These are phyloP conservation scores for Indri indri DNA, from an alignment of 2,113 vertebrate genomes.

Conservation along the genomic window DNA sequence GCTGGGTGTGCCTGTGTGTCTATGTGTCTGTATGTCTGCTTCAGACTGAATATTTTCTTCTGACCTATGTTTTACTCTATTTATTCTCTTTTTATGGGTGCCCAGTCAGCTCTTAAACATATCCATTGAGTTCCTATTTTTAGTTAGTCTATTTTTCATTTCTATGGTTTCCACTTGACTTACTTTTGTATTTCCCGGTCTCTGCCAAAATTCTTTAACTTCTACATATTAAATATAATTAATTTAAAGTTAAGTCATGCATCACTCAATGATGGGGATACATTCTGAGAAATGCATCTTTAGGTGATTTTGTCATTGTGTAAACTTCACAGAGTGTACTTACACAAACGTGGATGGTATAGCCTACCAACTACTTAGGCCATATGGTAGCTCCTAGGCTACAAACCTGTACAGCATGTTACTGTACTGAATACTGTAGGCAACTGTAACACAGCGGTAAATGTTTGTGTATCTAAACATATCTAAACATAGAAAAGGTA, in stretches of 20 bases:
- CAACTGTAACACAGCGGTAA: not conserved
- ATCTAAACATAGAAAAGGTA: not conserved
- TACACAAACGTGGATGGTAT: not conserved
- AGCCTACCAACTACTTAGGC: not conserved
- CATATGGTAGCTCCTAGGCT: not conserved
- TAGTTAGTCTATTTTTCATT: not conserved
- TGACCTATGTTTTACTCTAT: not conserved
- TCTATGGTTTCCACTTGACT: not conserved
- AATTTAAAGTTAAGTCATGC: not conserved
- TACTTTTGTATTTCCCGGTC: constrained; percentile 1
- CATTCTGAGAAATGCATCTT: not conserved
- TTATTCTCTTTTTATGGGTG: not conserved
- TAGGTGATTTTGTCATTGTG: not conserved
- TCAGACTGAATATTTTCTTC: not conserved
- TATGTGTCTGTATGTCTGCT: not conserved
- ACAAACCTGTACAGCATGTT: not conserved
- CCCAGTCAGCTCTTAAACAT: not conserved
- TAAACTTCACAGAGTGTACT: not conserved
- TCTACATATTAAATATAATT: not conserved
- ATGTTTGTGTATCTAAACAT: not conserved
- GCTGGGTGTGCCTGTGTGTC: not conserved
- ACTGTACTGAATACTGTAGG: not conserved
- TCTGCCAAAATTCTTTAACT: not conserved
- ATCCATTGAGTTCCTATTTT: not conserved
- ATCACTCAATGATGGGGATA: not conserved